Base-by-base conservation (phyloP, 2,888 invertebrate genomes). In the Drosophila mayaguana region DNA sequence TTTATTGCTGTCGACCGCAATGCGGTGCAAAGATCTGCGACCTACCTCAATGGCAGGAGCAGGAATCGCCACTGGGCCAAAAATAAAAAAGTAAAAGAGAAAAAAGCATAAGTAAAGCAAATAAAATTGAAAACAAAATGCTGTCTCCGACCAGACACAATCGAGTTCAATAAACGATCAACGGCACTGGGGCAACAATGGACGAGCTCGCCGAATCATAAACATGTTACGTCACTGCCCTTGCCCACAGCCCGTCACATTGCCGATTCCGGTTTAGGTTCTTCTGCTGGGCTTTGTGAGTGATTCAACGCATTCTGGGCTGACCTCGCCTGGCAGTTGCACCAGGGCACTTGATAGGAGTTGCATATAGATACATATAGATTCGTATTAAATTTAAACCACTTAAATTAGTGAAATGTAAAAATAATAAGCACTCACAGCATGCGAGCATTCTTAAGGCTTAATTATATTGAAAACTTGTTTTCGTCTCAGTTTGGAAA, bases 31-130 rank as follows among this genome's bases (percentile, higher is more conserved):
- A 80, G 86, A 83, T 88, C 86, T 72, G 76, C 79, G 84, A 84
- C 84, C 84, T 88, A 77, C 89, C 84, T 88, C 84, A 84, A 84
- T 86, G 87, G 79, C 89, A 88, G 89, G 76, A 81, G 57, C 86
- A 71, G 88, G 77, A 78, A 78, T 61, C 45, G 43, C 20, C 36
- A 66, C 45, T 46, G 53, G 22, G 9, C 66, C 55, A 51, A 60
- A 46, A 48, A 48, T 36, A 54, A 62, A 54, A 53, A 61, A 54
- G 8, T 28, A 28, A n/a, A 25, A 22, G 22, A 50, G 16, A 48
- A 16, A 22, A 22, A 7, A n/a, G 43, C 60, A 45, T 50, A n/a
- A 48, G 18, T 48, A 28, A 48, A 48, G 3, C 12, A 46, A 25
- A 8, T 25, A 48, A 48, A 48, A 18, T 12, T 7, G 46, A 63